Conservation (phyloP, 2,113 vertebrate genomes). For the Rhipidura dahli region DNA sequence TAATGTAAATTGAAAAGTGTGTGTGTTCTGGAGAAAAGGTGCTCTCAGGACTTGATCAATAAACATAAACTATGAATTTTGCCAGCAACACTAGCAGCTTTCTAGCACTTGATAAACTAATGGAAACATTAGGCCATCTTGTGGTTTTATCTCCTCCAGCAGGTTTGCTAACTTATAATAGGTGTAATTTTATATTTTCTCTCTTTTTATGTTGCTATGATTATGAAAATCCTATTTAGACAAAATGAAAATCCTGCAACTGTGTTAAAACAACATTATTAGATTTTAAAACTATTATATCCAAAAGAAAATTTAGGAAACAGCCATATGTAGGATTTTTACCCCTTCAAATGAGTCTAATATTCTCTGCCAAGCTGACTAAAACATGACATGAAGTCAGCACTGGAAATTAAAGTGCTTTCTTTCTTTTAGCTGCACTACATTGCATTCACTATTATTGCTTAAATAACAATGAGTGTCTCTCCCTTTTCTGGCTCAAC, state of each 20-base stretch:
- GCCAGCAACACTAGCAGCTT: neutral
- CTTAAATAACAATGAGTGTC: neutral
- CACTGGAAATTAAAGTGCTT: neutral
- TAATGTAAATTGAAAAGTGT: neutral
- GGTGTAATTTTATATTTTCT: neutral
- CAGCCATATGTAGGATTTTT: neutral
- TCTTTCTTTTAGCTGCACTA: neutral
- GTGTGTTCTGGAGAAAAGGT: accelerated
- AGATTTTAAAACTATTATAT: neutral
- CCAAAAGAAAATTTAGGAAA: neutral
- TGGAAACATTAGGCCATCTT: neutral
- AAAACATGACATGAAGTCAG: neutral
- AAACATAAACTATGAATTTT: neutral
- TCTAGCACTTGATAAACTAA: neutral
- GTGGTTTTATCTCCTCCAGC: neutral
- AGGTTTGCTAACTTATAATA: neutral
- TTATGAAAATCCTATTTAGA: neutral
- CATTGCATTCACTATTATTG: neutral
- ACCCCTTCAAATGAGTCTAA: neutral
- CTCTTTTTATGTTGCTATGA: neutral
- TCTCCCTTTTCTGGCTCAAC: neutral
- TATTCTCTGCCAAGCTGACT: neutral
- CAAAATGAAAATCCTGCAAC: neutral
- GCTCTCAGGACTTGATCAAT: neutral
- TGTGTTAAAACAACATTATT: neutral